Base-by-base conservation (phyloP, 1,140 invertebrate genomes). In the Trichonephila clavata region DNA sequence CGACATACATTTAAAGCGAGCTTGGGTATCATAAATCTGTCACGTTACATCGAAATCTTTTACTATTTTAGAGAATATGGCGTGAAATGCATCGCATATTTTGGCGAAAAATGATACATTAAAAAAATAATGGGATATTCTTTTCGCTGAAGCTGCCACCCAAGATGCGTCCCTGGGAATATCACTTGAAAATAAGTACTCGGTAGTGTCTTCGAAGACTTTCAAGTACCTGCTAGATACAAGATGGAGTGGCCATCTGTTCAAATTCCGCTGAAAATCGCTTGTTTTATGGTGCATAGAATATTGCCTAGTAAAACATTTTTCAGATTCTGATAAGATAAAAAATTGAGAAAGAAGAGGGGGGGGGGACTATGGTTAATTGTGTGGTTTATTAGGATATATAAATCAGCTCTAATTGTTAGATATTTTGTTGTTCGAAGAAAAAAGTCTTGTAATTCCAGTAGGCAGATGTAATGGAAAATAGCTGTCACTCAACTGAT, bases 181-280 rank as follows among this genome's bases (percentile, higher is more conserved):
- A 77, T 32, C 7, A 13, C 27, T 77, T 18, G 27, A 18, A 39
- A 20, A 32, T 27, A 32, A 32, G 18, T 77, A 39, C 71, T 7
- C 6, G 27, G 71, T 18, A 77, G 71, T 32, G 18, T 32, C 14
- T 77, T 39, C 32, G 1, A 27, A 77, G 27, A 32, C 32, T 24
- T 77, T 77, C 71, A 77, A 77, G 71, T 77, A 77, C 27, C 27
- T 77, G 14, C 32, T 24, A 39, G 71, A 77, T 77, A 77, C 18
- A 32, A 39, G 24, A 39, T 39, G 18, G 71, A 77, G 71, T 39
- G 71, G 32, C 71, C 27, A 77, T 77, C 71, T 77, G 71, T 77
- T 77, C 14, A 16, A 77, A 13, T 27, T 18, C 32, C 27, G 27
- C 27, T 32, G 27, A 77, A 77, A 77, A 16, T 39, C 18, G 16